A percentile compares a stretch with the other conserved stretches of the same genome.
Evolutionary conservation across 2,113 vertebrate genomes (phyloP).

Genomic region (Harpagus bidentatus): DNA sequence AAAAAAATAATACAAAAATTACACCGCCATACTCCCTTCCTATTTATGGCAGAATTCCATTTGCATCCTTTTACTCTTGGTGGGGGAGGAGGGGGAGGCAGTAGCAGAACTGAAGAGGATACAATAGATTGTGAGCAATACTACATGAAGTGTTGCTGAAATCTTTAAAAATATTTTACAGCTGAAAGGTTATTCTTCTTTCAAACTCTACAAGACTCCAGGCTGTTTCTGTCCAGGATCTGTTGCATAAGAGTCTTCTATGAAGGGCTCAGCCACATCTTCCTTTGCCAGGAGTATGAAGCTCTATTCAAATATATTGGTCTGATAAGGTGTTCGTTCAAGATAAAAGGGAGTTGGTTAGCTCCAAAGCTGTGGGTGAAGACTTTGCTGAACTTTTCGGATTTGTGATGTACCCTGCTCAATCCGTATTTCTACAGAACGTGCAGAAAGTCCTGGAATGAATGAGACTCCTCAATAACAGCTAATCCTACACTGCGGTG

Average conservation of each 20-base stretch:
- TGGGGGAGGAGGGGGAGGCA: accelerated
- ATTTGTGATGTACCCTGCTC: not conserved
- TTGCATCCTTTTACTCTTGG: not conserved
- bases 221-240: not conserved
- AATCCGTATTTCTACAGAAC: not conserved
- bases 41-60: not conserved
- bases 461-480: not conserved
- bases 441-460: not conserved
- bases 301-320: not conserved
- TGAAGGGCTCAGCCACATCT: not conserved
- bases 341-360: not conserved
- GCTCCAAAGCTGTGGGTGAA: not conserved
- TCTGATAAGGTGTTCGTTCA: not conserved
- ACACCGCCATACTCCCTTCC: not conserved
- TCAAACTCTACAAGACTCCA: not conserved
- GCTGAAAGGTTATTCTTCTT: not conserved
- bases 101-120: not conserved
- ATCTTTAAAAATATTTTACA: not conserved
- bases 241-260: not conserved
- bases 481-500: not conserved
- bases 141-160: not conserved
- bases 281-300: not conserved
- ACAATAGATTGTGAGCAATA: not conserved
- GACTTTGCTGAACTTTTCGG: not conserved
- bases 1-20: not conserved